phyloP scores from a whole-genome alignment of 2,888 invertebrate genomes.

The Dicyrtoma fusca region DNA sequence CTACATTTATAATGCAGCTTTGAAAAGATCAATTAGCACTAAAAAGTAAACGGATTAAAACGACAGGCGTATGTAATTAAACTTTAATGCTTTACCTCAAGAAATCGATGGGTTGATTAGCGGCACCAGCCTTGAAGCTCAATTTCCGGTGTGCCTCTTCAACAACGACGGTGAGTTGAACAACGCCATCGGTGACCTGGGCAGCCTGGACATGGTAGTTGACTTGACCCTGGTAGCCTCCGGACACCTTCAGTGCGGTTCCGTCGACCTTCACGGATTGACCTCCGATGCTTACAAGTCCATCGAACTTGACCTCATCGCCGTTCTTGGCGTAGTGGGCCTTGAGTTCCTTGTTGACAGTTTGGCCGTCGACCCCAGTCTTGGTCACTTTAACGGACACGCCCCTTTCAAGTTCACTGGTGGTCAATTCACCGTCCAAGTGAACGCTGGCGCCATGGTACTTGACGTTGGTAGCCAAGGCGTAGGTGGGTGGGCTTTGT shows the following conservation, averaged over 20 bases:
- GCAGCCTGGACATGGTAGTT: neutral
- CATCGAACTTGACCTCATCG: too few relatives aligned
- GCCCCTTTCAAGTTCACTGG: neutral
- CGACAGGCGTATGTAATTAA: too few relatives aligned
- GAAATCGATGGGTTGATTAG: neutral
- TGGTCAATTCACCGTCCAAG: neutral
- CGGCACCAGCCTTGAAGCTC: slow-evolving; percentile 9
- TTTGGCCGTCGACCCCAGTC: neutral
- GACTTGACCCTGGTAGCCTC: slow-evolving; percentile 18
- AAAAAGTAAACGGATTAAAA: too few relatives aligned
- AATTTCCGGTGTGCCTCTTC: neutral
- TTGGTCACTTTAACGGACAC: too few relatives aligned
- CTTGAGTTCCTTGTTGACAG: neutral
- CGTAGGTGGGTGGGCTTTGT: neutral
- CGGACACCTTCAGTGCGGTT: neutral
- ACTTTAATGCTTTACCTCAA: slow-evolving; percentile 22
- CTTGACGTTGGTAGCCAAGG: neutral
- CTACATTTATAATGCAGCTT: too few relatives aligned
- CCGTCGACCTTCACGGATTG: too few relatives aligned
- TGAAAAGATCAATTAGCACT: too few relatives aligned
- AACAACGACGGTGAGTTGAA: slow-evolving; percentile 4
- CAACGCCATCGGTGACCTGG: neutral
- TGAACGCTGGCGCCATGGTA: neutral
- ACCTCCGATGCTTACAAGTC: too few relatives aligned
- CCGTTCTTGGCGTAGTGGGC: neutral